Evolutionary conservation across 2,113 vertebrate genomes (phyloP), one percentile per base, ranked within the genome.

Genomic region (Excalfactoria chinensis): DNA sequence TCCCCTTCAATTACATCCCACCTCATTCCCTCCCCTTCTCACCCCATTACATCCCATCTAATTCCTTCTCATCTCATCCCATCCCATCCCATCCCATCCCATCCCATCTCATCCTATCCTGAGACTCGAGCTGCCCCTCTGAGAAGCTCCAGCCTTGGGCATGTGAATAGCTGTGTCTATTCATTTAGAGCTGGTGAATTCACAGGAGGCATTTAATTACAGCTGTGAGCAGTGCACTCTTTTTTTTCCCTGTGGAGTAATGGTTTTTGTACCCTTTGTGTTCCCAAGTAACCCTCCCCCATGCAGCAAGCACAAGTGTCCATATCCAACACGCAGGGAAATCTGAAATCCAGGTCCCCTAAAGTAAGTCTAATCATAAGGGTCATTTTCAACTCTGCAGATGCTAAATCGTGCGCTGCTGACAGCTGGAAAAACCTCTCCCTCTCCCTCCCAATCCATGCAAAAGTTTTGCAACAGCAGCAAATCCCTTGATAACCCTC

Each of bases 381-480:
- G 95, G 94, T 96, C 95, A 93, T 95, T 96, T 95, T 95, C 21
- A 79, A 34, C 95, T 83, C 94, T 73, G 91, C 91, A 94, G 93
- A 96, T 91, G 95, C 78, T 96, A 96, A 96, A 96, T 95, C 68
- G 78, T 17, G 78, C 94, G 94, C 89, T 96, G 95, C 95, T 96
- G 95, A 96, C 95, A 75, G 82, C 85, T 95, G 89, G 93, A 96
- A 96, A 79, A 96, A 93, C 81, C 71, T 95, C 73, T 95, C 78
- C 87, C 89, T 95, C 94, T 83, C 91, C 87, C 89, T 89, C 91
- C 93, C 91, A 75, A 93, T 82, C 95, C 93, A 85, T 2, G 41
- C 87, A 95, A 71, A 95, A 96, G 94, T 96, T 96, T 95, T 95
- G 94, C 94, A 96, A 73, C 82, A 93, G 91, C 95, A 96, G 95